Evolutionary conservation across 2,113 vertebrate species (phyloP).

Genomic region (human): GRCh38 chr3:193306001-193306500

Average conservation of each 20-base stretch:
- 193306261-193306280: not conserved
- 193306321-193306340: not conserved
- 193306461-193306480: not conserved
- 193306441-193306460: not conserved
- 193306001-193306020: not conserved
- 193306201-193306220: not conserved
- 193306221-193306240: not conserved
- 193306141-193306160: not conserved
- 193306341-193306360: not conserved
- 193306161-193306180: not conserved
- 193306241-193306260: not conserved
- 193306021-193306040: not conserved
- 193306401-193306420: not conserved
- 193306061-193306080: not conserved
- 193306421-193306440: not conserved
- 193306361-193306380: conserved; percentile 16
- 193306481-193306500: not conserved
- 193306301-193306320: not conserved
- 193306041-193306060: not conserved
- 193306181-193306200: not conserved
- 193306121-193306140: not conserved
- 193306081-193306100: not conserved
- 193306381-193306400: not conserved
- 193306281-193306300: not conserved
- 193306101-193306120: not conserved